Percentiles rank a stretch among this genome's conserved stretches.
These are phyloP conservation scores for Cosmia trapezina DNA, from an alignment of 2,888 invertebrate genomes.

Conservation along the genomic window DNA sequence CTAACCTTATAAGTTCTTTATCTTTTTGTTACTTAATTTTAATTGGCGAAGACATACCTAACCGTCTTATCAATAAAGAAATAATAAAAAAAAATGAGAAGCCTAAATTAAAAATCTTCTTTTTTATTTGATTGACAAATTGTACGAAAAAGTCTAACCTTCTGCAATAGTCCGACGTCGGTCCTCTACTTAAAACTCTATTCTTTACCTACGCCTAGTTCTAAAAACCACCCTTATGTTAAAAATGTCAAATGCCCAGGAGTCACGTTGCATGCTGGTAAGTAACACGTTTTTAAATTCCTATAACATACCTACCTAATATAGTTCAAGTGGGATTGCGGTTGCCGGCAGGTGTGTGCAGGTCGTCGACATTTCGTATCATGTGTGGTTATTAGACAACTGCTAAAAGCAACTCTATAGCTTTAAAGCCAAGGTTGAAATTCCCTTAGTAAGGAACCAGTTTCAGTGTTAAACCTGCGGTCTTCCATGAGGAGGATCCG, in stretches of 20 bases:
- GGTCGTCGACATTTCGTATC: constrained; percentile 82
- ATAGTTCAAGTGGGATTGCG: constrained; percentile 77
- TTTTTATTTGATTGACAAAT: neutral
- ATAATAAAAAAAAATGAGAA: accelerated
- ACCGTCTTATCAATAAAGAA: no score
- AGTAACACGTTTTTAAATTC: constrained; percentile 67
- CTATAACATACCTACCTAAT: constrained; percentile 73
- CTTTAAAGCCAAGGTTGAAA: constrained; percentile 16
- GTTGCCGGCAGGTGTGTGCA: constrained; percentile 80
- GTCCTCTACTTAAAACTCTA: neutral
- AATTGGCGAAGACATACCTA: no score
- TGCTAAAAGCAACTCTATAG: constrained; percentile 52
- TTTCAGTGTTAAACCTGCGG: constrained; percentile 70
- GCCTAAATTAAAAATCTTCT: neutral
- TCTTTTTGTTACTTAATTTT: neutral
- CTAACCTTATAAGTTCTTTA: neutral
- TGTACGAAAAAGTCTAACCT: no score
- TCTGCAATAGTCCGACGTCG: no score
- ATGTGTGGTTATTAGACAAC: constrained; percentile 52
- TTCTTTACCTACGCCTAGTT: neutral
- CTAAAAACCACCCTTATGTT: constrained; percentile 26
- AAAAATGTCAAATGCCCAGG: constrained; percentile 52
- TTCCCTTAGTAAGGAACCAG: constrained; percentile 11
- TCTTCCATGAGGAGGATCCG: constrained; percentile 64
- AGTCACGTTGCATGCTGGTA: constrained; percentile 57